Evolutionary conservation across 2,797 vertebrate species (phyloP), one percentile per base, ranked within the genome.

Genomic region (Macropus fuliginosus): DNA sequence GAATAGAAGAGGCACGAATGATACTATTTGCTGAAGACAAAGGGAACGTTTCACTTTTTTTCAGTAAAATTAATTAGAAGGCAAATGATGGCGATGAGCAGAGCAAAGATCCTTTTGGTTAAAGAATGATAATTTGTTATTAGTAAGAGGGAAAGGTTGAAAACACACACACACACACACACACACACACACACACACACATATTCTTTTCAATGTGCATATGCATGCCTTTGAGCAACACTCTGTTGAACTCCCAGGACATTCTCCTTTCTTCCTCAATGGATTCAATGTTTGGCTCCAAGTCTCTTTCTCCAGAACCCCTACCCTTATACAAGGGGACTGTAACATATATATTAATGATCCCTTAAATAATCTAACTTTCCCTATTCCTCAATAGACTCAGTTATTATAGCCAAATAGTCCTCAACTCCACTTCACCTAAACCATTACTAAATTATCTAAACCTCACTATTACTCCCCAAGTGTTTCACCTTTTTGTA

Each of bases 1-100:
- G n/a, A 91, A 27, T 89, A 59, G 34, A 90, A 92, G 94, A 96
- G 52, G 56, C 24, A 34, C 89, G 28, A 93, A 66, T 62, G 57
- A 81, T 11, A 87, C 0, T 46, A 29, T 74, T 94, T 34, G 93
- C 34, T 90, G 11, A 54, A 74, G 92, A 34, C 90, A 92, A 95
- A 95, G 93, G 55, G 62, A 87, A 54, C 62, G n/a, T 10, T 95
- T 90, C 28, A 87, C 52, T 21, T 91, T 93, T 91, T 91, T 24
- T 91, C 34, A 29, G 0, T 56, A 90, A 96, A 50, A 54, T 54
- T 50, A 94, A 54, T 52, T 14, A 56, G 46, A 95, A 81, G 55
- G 8, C 18, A 81, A 81, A 21, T 46, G 74, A 27, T 46, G 40
- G 40, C 27, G 40, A 21, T 46, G n/a, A 27, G 16, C 21, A 46